Base-by-base conservation (phyloP, 2,113 vertebrate species). In the Toxostoma redivivum region DNA sequence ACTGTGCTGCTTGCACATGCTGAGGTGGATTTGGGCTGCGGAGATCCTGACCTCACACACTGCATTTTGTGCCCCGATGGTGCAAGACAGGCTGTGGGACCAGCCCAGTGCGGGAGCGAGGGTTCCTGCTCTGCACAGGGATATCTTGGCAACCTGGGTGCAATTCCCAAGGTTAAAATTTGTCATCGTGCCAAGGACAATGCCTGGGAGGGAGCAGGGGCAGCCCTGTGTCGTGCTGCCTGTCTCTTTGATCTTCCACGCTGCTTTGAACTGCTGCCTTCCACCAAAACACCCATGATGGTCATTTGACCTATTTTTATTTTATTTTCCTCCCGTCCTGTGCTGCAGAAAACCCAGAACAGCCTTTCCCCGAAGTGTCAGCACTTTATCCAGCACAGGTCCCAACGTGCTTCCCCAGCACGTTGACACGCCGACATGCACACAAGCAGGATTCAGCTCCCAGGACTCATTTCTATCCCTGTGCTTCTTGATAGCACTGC, bases 341-440 rank as follows among this genome's bases (percentile, higher is more conserved):
- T 8, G 44, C 83, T 64, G 67, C 76, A 81, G 72, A 83, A 85
- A 44, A 81, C 37, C 66, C 72, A 64, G 56, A 88, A 69, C 54
- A 17, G 47, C 27, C 0, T 67, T 74, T 71, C 86, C 80, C 72
- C 8, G 7, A 67, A 53, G 57, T 14, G 18, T 69, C 82, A 81
- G 82, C 71, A 21, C 65, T 89, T 89, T 51, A 33, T 53, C 30
- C 78, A 64, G 90, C 87, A 37, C 74, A 61, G 61, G 66, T 47
- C 71, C 71, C 54, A 12, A 5, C 0, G 11, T 47, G 35, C 53
- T 71, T 80, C 77, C 66, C 15, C 3, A 47, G 64, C 70, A 53
- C 2, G 3, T 30, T 51, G 86, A 3, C 74, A 56, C 22, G 9
- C 18, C 0, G 2, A 10, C 60, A 2, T 0, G 24, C 62, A 44